Conservation (phyloP, 2,113 vertebrate genomes). For the Crocuta crocuta region DNA sequence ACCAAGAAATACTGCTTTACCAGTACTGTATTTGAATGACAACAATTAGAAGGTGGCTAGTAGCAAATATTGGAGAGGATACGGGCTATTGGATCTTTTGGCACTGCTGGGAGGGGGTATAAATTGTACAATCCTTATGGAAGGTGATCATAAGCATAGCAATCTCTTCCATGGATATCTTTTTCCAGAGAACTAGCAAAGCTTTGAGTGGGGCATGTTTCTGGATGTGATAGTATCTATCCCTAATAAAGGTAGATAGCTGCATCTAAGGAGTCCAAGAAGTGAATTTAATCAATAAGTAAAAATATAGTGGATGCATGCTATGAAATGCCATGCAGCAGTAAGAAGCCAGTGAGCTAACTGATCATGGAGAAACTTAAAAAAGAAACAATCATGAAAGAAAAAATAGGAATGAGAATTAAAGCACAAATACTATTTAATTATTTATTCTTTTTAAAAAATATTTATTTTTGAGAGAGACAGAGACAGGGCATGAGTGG, state of each 20-base stretch:
- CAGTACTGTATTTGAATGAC: not conserved
- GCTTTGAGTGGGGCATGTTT: not conserved
- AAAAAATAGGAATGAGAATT: not conserved
- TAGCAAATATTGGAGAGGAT: not conserved
- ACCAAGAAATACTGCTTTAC: not conserved
- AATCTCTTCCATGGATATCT: not conserved
- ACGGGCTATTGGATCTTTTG: not conserved
- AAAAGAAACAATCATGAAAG: not conserved
- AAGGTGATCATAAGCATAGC: not conserved
- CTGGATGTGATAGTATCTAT: not conserved
- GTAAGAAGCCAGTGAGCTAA: not conserved
- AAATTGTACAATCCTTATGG: not conserved
- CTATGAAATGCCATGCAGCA: not conserved
- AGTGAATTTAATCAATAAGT: not conserved
- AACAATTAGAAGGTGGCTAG: constrained; percentile 12
- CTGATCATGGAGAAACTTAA: not conserved
- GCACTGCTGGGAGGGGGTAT: not conserved
- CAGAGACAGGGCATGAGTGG: no score
- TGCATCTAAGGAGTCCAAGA: not conserved
- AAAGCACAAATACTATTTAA: not conserved
- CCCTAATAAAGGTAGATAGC: not conserved
- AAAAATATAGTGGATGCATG: not conserved
- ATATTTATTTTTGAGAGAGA: no score
- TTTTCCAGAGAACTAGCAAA: constrained; percentile 15
- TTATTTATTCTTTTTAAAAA: no score